Percentiles rank a stretch among this genome's conserved stretches.
phyloP scores from a whole-genome alignment of 2,113 vertebrate species.

The Chamaetylas fuelleborni region DNA sequence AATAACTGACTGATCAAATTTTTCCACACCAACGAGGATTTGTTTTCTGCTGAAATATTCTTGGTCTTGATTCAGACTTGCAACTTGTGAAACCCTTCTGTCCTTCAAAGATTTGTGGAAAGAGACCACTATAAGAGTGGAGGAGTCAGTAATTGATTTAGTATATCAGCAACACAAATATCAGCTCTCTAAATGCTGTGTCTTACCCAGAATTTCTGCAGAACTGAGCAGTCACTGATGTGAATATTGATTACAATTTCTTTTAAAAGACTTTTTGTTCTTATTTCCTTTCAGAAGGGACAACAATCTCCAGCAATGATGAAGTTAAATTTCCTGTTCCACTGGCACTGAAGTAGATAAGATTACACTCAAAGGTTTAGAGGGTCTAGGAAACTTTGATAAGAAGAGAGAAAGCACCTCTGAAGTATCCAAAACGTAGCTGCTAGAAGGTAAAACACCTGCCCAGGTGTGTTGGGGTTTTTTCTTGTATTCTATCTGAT shows the following conservation, averaged over 20 bases:
- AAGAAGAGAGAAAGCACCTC: neutral
- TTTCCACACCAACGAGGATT: neutral
- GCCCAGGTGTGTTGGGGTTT: neutral
- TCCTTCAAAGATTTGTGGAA: conserved; percentile 1
- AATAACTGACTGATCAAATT: neutral
- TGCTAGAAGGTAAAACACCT: neutral
- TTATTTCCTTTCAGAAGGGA: neutral
- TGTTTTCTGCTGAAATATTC: neutral
- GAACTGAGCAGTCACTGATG: neutral
- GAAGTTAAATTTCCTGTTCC: neutral
- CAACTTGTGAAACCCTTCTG: neutral
- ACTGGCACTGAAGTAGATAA: neutral
- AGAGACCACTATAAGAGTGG: neutral
- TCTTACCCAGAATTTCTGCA: neutral
- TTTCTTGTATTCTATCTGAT: neutral
- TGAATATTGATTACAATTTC: neutral
- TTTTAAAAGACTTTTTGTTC: neutral
- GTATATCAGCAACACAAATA: neutral
- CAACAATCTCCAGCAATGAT: neutral
- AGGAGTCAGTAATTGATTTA: neutral
- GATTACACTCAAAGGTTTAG: neutral
- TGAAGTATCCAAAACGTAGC: neutral
- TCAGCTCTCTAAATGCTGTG: neutral
- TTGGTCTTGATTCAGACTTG: neutral
- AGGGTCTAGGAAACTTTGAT: neutral